These are phyloP conservation scores for Semaprochilodus insignis DNA, from an alignment of 2,797 vertebrate genomes.

Conservation along the genomic window DNA sequence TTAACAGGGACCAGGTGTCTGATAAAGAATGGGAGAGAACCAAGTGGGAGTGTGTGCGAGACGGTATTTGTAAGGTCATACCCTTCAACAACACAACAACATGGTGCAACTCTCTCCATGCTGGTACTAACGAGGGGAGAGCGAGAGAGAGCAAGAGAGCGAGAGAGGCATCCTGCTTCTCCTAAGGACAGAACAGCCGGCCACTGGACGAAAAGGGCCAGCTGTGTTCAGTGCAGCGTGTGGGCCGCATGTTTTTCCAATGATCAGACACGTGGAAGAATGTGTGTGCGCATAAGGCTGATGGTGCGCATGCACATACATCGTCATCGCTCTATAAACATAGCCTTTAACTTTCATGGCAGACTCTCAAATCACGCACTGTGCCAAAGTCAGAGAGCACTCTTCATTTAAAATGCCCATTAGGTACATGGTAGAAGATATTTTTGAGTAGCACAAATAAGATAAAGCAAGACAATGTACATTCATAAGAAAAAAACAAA, in stretches of 20 bases:
- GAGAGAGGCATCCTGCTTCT: not conserved
- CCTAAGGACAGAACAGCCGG: constrained; percentile 1
- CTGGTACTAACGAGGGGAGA: constrained; percentile 18
- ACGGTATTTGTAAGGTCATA: constrained; percentile 13
- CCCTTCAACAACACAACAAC: constrained; percentile 37
- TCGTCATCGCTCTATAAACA: not conserved
- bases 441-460: too few species aligned
- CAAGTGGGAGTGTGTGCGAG: not conserved
- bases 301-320: not conserved
- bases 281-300: not conserved
- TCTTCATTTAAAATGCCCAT: too few species aligned
- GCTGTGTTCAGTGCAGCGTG: constrained; percentile 16
- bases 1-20: not conserved
- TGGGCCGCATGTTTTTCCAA: constrained; percentile 24
- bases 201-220: constrained; percentile 7
- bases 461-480: too few species aligned
- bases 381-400: too few species aligned
- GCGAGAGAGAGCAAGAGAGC: not conserved
- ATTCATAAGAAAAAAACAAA: too few species aligned
- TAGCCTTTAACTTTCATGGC: too few species aligned
- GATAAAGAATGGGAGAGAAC: not conserved
- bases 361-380: too few species aligned
- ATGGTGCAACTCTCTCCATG: constrained; percentile 20
- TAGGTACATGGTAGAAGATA: too few species aligned
- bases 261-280: not conserved